Evolutionary conservation across 2,113 vertebrate genomes (phyloP), one percentile per base, ranked within the genome.

Genomic region (Ellobius talpinus): DNA sequence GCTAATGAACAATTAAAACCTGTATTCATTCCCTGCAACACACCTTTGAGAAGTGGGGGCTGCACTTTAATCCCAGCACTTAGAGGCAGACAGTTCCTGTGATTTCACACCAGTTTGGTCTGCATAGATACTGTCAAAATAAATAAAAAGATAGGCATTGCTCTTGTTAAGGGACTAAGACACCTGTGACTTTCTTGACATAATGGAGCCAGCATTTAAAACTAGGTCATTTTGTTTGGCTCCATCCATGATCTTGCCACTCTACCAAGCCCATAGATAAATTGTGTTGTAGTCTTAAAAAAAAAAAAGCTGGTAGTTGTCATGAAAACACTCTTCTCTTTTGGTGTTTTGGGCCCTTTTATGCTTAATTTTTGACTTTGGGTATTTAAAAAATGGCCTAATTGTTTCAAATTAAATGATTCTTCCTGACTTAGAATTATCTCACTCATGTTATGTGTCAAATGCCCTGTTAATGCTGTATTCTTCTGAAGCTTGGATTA

Each of bases 321-420:
- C 33, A 77, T 58, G 50, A 45, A 91, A 88, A 87, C 9, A 50
- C 11, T 70, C 91, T 89, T 78, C 31, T 94, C 24, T 85, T 92
- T 63, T 79, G 26, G 31, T 36, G 10, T 84, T 94, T 58, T 61
- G 29, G 23, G 86, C n/a, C 45, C 33, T 33, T 63, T 73, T 13
- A 52, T 72, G 16, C n/a, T 84, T 73, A 52, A 2, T 33, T 73
- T 84, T 92, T 84, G 19, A 9, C 31, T 76, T 82, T n/a, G 65
- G 90, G 82, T 58, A 10, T 19, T 87, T 91, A 79, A 93, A 85
- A 93, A 89, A 55, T 42, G 31, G 39, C 24, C 52, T 72, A 88
- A 29, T 72, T 73, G 26, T 74, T 97, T 95, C 61, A 68, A 91
- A 61, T 89, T 24, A 85, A 79, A 39, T 26, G 13, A 88, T 39